phyloP scores from a whole-genome alignment of 2,888 invertebrate genomes.

The Sycophila texana region DNA sequence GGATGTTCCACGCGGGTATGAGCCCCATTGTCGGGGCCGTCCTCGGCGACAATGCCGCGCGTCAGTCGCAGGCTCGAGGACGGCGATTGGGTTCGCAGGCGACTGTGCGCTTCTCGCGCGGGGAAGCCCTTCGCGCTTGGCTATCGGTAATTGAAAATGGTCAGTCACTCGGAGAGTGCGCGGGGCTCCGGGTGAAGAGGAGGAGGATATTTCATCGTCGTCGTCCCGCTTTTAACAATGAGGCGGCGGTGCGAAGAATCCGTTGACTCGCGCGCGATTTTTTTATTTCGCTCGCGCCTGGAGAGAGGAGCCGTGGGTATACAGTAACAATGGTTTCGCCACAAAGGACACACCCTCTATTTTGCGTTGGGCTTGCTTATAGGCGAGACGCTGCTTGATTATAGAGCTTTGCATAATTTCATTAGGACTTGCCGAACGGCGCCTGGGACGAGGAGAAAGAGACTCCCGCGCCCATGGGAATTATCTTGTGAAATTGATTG shows the following conservation, averaged over 20 bases:
- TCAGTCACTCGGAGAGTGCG: constrained; percentile 7
- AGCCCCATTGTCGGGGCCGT: constrained; percentile 3
- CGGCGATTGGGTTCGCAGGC: neutral
- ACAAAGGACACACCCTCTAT: constrained; percentile 30
- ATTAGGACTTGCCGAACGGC: constrained; percentile 25
- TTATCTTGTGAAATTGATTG: constrained; percentile 45
- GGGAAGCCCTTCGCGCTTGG: constrained; percentile 24
- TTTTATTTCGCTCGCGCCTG: neutral
- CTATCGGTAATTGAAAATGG: constrained; percentile 39
- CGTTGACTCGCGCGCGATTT: constrained; percentile 1
- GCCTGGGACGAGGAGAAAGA: neutral
- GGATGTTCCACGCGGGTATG: neutral
- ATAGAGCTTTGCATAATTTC: constrained; percentile 48
- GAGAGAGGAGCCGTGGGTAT: neutral
- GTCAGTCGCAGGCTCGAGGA: constrained; percentile 5
- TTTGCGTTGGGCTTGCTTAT: neutral
- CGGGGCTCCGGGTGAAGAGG: neutral
- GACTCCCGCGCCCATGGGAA: constrained; percentile 2
- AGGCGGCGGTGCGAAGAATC: constrained; percentile 27
- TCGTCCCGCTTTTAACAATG: constrained; percentile 43
- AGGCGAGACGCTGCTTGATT: constrained; percentile 19
- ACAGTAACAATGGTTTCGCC: constrained; percentile 13
- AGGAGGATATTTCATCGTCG: neutral
- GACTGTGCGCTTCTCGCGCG: neutral
- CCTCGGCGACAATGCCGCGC: constrained; percentile 11